These are phyloP conservation scores for Trematomus bernacchii DNA, from an alignment of 2,797 vertebrate species.

Conservation along the genomic window DNA sequence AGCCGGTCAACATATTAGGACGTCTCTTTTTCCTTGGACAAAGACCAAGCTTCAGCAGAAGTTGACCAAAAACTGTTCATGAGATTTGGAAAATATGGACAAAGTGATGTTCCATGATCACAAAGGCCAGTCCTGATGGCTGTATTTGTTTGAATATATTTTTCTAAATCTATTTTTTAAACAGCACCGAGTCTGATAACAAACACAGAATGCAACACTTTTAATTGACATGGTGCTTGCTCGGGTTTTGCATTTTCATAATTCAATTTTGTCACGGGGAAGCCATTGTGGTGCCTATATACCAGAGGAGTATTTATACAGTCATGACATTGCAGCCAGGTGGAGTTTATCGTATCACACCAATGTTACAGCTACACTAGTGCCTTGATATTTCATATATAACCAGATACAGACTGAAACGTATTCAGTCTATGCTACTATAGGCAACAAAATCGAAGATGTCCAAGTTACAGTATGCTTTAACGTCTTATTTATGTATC, in stretches of 20 bases:
- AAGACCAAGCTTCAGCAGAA: not conserved
- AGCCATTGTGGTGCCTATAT: conserved; percentile 89
- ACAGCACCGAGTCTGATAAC: conserved; percentile 56
- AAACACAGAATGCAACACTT: conserved; percentile 53
- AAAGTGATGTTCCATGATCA: conserved; percentile 2
- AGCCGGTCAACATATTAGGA: not conserved
- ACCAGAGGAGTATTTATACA: conserved; percentile 85
- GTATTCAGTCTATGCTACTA: conserved; percentile 47
- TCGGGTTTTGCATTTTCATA: conserved; percentile 88
- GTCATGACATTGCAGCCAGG: conserved; percentile 66
- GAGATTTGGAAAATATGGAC: not conserved
- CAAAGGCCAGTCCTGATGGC: conserved; percentile 8
- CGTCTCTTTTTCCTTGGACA: not conserved
- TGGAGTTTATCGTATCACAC: conserved; percentile 59
- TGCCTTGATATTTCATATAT: conserved; percentile 92
- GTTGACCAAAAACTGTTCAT: not conserved
- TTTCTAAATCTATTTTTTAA: conserved; percentile 73
- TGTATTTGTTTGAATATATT: conserved; percentile 65
- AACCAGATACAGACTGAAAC: conserved; percentile 64
- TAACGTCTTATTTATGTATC: conserved; percentile 45
- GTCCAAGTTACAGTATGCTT: conserved; percentile 48
- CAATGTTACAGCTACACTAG: conserved; percentile 84
- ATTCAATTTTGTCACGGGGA: conserved; percentile 85
- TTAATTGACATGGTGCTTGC: conserved; percentile 85
- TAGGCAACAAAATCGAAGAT: conserved; percentile 49